Base-by-base conservation (phyloP, 2,797 vertebrate genomes). In the Crax fasciolata region DNA sequence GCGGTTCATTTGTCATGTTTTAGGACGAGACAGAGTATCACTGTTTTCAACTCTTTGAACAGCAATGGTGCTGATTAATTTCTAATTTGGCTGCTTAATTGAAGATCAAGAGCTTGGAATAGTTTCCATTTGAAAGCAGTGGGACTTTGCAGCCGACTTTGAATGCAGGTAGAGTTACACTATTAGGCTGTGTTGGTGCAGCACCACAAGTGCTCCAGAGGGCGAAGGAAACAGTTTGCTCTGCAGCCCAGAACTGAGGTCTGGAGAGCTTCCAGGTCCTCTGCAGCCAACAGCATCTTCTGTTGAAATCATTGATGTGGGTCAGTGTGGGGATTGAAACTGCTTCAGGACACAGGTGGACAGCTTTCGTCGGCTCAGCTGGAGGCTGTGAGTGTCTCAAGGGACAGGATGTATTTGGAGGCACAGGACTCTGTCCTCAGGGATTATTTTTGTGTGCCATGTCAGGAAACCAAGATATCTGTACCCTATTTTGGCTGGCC, bases 11-110 rank as follows among this genome's bases (percentile, higher is more conserved):
- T 91, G 72, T 57, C 44, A 16, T 68, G 68, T 90, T 95, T 90
- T 87, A 76, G 80, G 85, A 93, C 77, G 61, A 70, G 83, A 84
- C 13, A 59, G 63, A 76, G 30, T 49, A 66, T 71, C 59, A 67
- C 57, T 71, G 80, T 90, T 90, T 94, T 82, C 67, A 90, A 48
- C 24, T 82, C 65, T 88, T 91, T 87, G 87, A 93, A 87, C 7
- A 12, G 13, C 28, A 54, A 89, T 62, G 35, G 35, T 17, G 15
- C 76, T 81, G 76, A 75, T 93, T 93, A 21, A 70, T 78, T 94
- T 93, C 62, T 93, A 59, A 90, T 95, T 94, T 91, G 63, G 35
- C 62, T 51, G 86, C 63, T 95, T 93, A 90, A 83, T 78, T 90
- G 39, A 84, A 94, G 89, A 83, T 84, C 65, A 89, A 85, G 79